Base-by-base conservation (phyloP, 2,888 invertebrate species). In the Scaptomyza polygonia region DNA sequence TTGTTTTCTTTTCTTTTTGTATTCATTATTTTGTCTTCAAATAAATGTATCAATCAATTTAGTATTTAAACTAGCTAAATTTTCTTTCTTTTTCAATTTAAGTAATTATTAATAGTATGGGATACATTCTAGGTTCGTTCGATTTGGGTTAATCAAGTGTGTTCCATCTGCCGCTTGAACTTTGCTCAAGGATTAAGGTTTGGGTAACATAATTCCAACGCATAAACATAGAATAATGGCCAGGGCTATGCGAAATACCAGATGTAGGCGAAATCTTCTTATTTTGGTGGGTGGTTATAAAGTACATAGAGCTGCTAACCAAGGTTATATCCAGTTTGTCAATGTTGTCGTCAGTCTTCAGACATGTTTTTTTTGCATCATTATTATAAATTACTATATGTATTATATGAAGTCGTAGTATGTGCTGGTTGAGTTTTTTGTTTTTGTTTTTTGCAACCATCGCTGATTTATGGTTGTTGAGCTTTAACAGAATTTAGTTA, bases 21-120 rank as follows among this genome's bases (percentile, higher is more conserved):
- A 40, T 36, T 62, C 36, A 57, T 52, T 27, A 58, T 62, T 67
- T 58, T 58, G 69, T 34, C 49, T 72, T 86, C 79, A 71, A 79
- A 75, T 79, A 48, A 57, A 75, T 87, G 88, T 77, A 67, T 85
- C 73, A 80, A 76, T 86, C 52, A 64, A 79, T 84, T 72, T 65
- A 30, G 62, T 69, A 78, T 64, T 72, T 72, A 65, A 65, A 58
- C 77, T 78, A 78, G 76, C 77, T 78, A 78, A 54, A 49, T 45
- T 36, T 45, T 55, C 14, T 25, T 42, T 34, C 11, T 30, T 40
- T 30, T 30, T 40, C 27, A 9, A 51, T 34, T 36, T 45, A 43
- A 21, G 18, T 36, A 5, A 11, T 16, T 51, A 45, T 42, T 11
- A 8, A 34, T 56, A 44, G 18, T 36, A 59, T 49, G 32, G 44